Conservation (phyloP, 2,888 invertebrate genomes). For the Zaprionus obscuricornis region DNA sequence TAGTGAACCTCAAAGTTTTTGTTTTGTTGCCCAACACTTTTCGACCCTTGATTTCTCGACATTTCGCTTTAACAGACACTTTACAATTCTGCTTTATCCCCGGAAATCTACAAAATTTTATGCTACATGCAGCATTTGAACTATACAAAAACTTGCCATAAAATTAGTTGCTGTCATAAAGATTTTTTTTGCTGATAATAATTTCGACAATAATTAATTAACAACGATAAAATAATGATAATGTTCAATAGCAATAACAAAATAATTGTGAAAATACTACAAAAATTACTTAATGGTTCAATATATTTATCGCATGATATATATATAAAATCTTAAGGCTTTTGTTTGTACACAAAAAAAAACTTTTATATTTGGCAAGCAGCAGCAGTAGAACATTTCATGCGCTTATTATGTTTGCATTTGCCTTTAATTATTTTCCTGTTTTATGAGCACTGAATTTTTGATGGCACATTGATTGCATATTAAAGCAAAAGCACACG, state of each 20-base stretch:
- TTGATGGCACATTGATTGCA: conserved; percentile 45
- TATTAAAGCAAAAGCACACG: conserved; percentile 39
- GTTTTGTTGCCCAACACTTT: conserved; percentile 26
- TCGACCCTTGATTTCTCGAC: conserved; percentile 15
- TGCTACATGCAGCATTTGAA: conserved; percentile 8
- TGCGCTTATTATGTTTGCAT: conserved; percentile 40
- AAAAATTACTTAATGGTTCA: conserved; percentile 53
- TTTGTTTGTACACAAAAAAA: background rate
- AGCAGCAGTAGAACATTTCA: conserved; percentile 45
- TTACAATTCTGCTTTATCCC: conserved; percentile 5
- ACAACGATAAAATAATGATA: conserved; percentile 40
- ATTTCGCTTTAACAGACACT: too few relatives aligned
- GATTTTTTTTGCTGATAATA: conserved; percentile 10
- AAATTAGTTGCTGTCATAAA: conserved; percentile 17
- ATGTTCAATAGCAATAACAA: background rate
- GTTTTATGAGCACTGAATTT: conserved; percentile 46
- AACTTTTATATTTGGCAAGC: background rate
- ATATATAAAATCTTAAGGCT: background rate
- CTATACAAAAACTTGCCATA: background rate
- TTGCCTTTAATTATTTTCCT: conserved; percentile 52
- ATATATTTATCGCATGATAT: conserved; percentile 19
- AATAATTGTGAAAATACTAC: background rate
- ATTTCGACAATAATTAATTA: conserved; percentile 41
- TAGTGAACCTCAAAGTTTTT: conserved; percentile 11
- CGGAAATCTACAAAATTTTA: conserved; percentile 32